These are phyloP conservation scores for Myotis daubentonii DNA, from an alignment of 2,797 vertebrate species.

Conservation along the genomic window DNA sequence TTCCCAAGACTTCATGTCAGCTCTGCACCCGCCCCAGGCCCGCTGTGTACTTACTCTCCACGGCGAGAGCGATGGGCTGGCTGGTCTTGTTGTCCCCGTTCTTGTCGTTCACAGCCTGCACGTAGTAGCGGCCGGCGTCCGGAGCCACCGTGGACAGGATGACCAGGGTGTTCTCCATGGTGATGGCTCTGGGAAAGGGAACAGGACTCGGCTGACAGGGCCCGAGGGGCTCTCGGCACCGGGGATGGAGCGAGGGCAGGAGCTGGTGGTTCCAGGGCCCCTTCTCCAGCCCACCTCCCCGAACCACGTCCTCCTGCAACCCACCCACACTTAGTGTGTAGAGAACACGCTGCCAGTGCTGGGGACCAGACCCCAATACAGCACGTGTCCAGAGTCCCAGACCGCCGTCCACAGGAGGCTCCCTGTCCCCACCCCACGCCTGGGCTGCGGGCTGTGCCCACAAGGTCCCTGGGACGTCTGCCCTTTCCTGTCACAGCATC, in stretches of 20 bases:
- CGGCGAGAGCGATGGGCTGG: slow-evolving; percentile 92
- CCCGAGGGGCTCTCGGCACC: neutral
- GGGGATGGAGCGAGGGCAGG: accelerated
- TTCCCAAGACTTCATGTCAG: slow-evolving; percentile 52
- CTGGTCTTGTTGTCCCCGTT: slow-evolving; percentile 99
- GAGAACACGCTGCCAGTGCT: accelerated
- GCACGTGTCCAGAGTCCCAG: neutral
- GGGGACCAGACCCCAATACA: no score
- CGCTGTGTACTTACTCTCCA: slow-evolving; percentile 91
- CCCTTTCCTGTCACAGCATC: neutral
- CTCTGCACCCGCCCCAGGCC: neutral
- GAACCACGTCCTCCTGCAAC: neutral
- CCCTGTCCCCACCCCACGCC: neutral
- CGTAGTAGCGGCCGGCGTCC: slow-evolving; percentile 96
- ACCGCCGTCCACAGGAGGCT: accelerated
- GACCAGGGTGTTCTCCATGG: slow-evolving; percentile 96
- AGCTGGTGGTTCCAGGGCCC: neutral
- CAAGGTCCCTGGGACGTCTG: neutral
- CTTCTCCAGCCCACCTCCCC: accelerated
- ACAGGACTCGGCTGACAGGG: neutral
- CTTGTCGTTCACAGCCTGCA: slow-evolving; percentile 98
- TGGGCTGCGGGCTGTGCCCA: neutral
- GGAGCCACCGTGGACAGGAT: slow-evolving; percentile 97
- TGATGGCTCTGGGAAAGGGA: slow-evolving; percentile 91
- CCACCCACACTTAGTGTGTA: accelerated